Base-by-base conservation (phyloP, 2,888 invertebrate species). In the Noctuana brunneofusca region DNA sequence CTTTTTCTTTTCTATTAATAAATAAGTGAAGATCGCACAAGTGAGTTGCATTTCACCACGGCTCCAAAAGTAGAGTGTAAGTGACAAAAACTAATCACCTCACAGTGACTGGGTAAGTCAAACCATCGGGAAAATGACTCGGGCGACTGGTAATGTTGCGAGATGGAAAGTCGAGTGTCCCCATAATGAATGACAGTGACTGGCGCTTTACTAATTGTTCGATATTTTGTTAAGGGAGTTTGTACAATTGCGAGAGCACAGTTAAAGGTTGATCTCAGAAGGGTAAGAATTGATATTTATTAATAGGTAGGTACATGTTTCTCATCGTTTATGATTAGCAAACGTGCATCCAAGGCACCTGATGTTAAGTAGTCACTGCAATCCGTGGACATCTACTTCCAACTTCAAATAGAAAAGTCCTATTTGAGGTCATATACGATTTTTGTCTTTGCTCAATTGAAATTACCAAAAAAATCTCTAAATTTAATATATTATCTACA, bases 101-200 rank as follows among this genome's bases (percentile, higher is more conserved):
- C 14, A 32, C 32, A 24, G 41, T 60, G 60, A 54, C 60, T 60
- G 53, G 54, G 60, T 35, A 54, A 60, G 35, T 54, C 18, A 12
- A 30, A 8, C 49, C 27, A 49, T 49, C 49, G 49, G 9, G 49
- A 49, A 49, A 49, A 49, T 41, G 30, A 30, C 27, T 41, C 22
- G 24, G 6, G 24, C 30, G 53, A 35, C 46, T 59, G 64, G 46
- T 65, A 67, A 64, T 69, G 73, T 68, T 68, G 41, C 60, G 55
- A 67, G 75, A 71, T 43, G 76, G 75, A 72, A 76, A 76, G 63
- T 72, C 70, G 57, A 78, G 72, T 76, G 80, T 81, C 79, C 71
- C 79, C 64, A 69, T 75, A 79, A 83, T 76, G 80, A 84, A 85
- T 79, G 79, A 76, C 66, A 72, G 73, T 85, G 87, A 87, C 87